Conservation (phyloP, 2,797 vertebrate species). For the Zalophus californianus region DNA sequence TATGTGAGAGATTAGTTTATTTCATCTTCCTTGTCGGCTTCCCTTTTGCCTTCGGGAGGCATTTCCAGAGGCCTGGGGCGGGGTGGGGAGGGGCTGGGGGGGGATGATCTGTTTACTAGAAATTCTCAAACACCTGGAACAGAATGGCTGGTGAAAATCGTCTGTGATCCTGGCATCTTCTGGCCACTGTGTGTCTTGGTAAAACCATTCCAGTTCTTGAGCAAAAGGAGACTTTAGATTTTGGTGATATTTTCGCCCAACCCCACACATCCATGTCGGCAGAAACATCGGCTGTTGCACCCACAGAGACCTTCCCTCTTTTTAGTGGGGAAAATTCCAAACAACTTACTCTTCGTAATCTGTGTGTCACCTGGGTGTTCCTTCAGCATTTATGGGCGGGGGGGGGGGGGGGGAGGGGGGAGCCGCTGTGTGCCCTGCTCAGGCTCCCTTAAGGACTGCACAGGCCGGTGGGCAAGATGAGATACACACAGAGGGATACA, state of each 20-base stretch:
- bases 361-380: background rate
- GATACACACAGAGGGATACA: background rate
- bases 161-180: background rate
- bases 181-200: background rate
- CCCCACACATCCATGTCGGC: background rate
- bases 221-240: background rate
- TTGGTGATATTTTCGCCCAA: background rate
- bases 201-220: background rate
- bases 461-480: background rate
- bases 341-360: background rate
- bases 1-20: background rate
- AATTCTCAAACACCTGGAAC: background rate
- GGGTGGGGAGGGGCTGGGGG: background rate
- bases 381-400: background rate
- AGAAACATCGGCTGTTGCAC: background rate
- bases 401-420: background rate
- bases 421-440: background rate
- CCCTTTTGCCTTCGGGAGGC: background rate
- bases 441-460: background rate
- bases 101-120: background rate
- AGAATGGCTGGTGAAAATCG: background rate
- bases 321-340: background rate
- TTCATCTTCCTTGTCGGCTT: background rate
- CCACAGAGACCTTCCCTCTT: background rate
- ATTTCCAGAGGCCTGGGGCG: background rate